Evolutionary conservation across 1,140 invertebrate species (phyloP), one percentile per base, ranked within the genome.

Genomic region (Trypoxylus dichotomus): DNA sequence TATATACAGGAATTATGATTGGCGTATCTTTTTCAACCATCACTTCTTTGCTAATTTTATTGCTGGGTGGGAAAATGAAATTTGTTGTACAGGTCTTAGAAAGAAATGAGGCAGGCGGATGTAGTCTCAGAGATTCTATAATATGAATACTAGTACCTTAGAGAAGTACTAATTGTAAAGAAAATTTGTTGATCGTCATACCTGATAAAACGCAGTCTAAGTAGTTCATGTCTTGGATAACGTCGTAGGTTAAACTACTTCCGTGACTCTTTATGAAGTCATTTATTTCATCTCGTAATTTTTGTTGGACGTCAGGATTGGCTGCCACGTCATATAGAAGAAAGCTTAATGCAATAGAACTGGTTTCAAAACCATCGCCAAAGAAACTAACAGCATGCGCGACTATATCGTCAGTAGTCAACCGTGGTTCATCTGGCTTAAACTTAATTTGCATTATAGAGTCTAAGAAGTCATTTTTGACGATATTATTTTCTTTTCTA

Each of bases 291-390:
- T 86, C 80, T 29, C 83, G 81, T 2, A 91, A 42, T 80, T 85
- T 87, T 6, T 88, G 83, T 78, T 92, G 90, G 27, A 88, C 79
- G 5, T 90, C 87, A 7, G 82, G 86, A 84, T 91, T 83, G 24
- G 83, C 76, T 0, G 90, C 88, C 21, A 92, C 80, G 29, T 86
- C 83, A 60, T 88, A 84, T 2, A 86, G 78, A 1, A 87, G 78
- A 76, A 89, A 91, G 0, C 87, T 85, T 80, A 93, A 87, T 0
- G 89, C 81, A 1, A 87, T 87, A 0, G 91, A 88, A 0, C 90
- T 87, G 0, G 92, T 92, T 3, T 93, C 92, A 71, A 91, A 92
- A 6, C 93, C 92, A 73, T 91, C 92, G 6, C 90, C 79, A 78
- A 91, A 89, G 78, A 92, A 91, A 1, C 91, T 84, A 15, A 90